phyloP scores from a whole-genome alignment of 1,140 invertebrate species.

The Oryctes rhinoceros region DNA sequence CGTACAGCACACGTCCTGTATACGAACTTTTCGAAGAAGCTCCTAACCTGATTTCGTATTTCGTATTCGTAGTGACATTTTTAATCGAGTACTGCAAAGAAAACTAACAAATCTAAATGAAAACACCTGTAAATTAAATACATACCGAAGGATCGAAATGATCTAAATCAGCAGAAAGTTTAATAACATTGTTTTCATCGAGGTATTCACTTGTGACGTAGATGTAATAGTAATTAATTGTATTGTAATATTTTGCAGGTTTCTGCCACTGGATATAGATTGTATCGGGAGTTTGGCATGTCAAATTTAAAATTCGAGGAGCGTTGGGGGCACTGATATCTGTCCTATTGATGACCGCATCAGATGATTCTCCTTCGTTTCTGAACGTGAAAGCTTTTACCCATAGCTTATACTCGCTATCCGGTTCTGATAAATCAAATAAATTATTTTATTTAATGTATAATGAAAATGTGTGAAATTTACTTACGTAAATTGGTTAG shows the following conservation, averaged over 20 bases:
- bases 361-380: conserved; percentile 78
- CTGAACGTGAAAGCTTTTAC: conserved; percentile 80
- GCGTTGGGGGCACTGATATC: conserved; percentile 83
- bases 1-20: conserved; percentile 71
- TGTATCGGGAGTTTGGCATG: conserved; percentile 79
- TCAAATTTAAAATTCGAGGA: conserved; percentile 81
- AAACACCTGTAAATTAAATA: conserved; percentile 44
- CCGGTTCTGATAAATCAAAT: conserved; percentile 70
- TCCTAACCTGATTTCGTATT: conserved; percentile 79
- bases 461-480: conserved; percentile 40
- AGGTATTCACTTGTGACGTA: conserved; percentile 69
- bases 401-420: conserved; percentile 86
- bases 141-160: conserved; percentile 70
- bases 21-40: conserved; percentile 76
- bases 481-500: conserved; percentile 72
- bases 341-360: conserved; percentile 75
- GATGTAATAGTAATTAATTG: conserved; percentile 83
- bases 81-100: conserved; percentile 72
- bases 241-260: conserved; percentile 76
- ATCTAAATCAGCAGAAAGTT: conserved; percentile 67
- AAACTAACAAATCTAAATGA: conserved; percentile 31
- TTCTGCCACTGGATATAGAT: conserved; percentile 84
- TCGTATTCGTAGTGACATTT: conserved; percentile 77
- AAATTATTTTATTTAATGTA: not conserved
- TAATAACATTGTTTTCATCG: conserved; percentile 67